Base-by-base conservation (phyloP, 2,888 invertebrate species). In the Parnassius orleans region DNA sequence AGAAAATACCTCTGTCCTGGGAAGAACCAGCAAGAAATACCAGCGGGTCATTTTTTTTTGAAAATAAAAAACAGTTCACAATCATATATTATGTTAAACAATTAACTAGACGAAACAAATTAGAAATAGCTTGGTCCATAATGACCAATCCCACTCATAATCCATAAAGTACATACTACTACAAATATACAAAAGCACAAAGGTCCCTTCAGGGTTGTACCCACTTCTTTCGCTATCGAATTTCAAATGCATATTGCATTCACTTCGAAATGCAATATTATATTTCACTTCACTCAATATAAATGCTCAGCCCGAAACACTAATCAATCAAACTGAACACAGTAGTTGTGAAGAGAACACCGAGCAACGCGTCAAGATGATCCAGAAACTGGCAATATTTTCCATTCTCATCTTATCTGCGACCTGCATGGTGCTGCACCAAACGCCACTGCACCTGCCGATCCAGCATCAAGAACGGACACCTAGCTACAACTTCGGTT, bases 401-500 rank as follows among this genome's bases (percentile, higher is more conserved):
- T 72, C 68, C 47, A 69, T 79, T 19, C 74, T 87, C 66, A 71
- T 86, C 60, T 70, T 87, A 51, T 84, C 84, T 44, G 80, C 81
- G 52, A 80, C 80, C 44, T 87, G 86, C 78, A 84, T 81, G 78
- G 74, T 84, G 24, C 65, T 86, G 11, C 87, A 85, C 66, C 87
- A 81, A 65, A 73, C 75, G 2, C 69, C 72, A 5, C 5, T 73
- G 53, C 68, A 71, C 61, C 64, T 73, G 14, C 69, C 65, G 9
- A 12, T 57, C 48, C 72, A 66, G 10, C 68, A 71, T 44, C 57
- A 62, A 44, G 57, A 62, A 19, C 69, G 68, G 3, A 71, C 72
- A 46, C 72, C 72, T 1, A 72, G 68, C 59, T 93, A 93, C 76
- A 87, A 88, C 69, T 93, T 90, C 68, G 88, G 91, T 5, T 93